Base-by-base conservation (phyloP, 2,113 vertebrate species). In the Rhea americana region DNA sequence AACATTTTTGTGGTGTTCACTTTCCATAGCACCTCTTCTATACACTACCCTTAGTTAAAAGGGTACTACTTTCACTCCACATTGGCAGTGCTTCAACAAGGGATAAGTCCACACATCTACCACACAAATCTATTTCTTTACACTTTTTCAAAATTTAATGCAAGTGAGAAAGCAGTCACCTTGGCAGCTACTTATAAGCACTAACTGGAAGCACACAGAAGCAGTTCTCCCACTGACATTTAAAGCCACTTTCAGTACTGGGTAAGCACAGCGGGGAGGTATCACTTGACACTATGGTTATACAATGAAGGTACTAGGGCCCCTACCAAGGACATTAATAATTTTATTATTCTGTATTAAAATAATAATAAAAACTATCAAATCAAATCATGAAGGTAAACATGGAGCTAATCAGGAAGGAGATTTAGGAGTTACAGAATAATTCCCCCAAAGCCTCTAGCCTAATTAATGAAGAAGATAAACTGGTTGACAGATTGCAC, bases 381-480 rank as follows among this genome's bases (percentile, higher is more conserved):
- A 79, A 94, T 77, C 51, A 87, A 91, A 82, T 66, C 13, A 77
- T 67, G 91, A 93, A 85, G 77, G 78, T 79, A 96, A 96, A 97
- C 91, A 87, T 6, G 4, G 48, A 94, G 91, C 65, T 96, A 95
- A 95, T 96, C 95, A 96, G 79, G 74, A 91, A 85, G 63, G 88
- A 93, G 88, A 93, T 90, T 93, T 92, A 93, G 90, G 82, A 96
- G 73, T 82, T 93, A 72, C 6, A 35, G 55, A 66, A 66, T 94
- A 95, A 96, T 94, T 94, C 88, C 73, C 70, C 56, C 86, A 88
- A 93, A 97, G 74, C 26, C 79, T 67, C 82, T 20, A 88, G 91
- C 67, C 93, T 96, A 96, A 95, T 97, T 95, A 97, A 93, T 84
- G 79, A 91, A 91, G 84, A 92, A 95, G 90, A 95, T 95, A 94